Percentiles rank a stretch among this genome's conserved stretches.
Evolutionary conservation across 2,113 vertebrate genomes (phyloP).

Genomic region (Microtus richardsoni): DNA sequence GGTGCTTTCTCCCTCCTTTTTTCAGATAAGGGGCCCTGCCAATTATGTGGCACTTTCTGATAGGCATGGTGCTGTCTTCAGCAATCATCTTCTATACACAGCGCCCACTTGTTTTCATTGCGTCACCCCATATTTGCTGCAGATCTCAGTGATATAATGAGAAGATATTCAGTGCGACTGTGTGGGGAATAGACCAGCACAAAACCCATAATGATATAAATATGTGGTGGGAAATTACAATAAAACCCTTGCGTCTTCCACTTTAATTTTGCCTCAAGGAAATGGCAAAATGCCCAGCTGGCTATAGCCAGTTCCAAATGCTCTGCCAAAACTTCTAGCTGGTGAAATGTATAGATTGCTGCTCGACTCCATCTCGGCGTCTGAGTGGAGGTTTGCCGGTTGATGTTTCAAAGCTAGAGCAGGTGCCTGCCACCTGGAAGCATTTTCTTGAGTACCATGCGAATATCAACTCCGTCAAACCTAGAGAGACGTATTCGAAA

Average conservation of each 20-base stretch:
- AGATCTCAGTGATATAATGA: slow-evolving; percentile 74
- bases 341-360: slow-evolving; percentile 49
- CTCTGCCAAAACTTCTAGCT: slow-evolving; percentile 70
- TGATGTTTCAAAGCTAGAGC: slow-evolving; percentile 59
- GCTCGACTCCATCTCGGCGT: slow-evolving; percentile 27
- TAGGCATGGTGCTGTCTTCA: slow-evolving; percentile 41
- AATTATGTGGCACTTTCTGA: slow-evolving; percentile 42
- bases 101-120: slow-evolving; percentile 73
- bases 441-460: slow-evolving; percentile 57
- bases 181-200: slow-evolving; percentile 74
- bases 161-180: slow-evolving; percentile 75
- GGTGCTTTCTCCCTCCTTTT: background rate
- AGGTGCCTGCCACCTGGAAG: slow-evolving; percentile 79
- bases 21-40: slow-evolving; percentile 19
- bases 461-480: slow-evolving; percentile 64
- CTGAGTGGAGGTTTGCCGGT: slow-evolving; percentile 59
- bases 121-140: slow-evolving; percentile 68
- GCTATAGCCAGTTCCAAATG: slow-evolving; percentile 70
- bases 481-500: slow-evolving; percentile 60
- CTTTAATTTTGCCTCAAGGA: slow-evolving; percentile 80
- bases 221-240: slow-evolving; percentile 83
- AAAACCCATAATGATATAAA: slow-evolving; percentile 84
- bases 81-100: slow-evolving; percentile 68
- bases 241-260: slow-evolving; percentile 78
- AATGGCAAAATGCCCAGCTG: slow-evolving; percentile 80